phyloP scores from a whole-genome alignment of 2,797 vertebrate species.

The Pangasius krempfi region DNA sequence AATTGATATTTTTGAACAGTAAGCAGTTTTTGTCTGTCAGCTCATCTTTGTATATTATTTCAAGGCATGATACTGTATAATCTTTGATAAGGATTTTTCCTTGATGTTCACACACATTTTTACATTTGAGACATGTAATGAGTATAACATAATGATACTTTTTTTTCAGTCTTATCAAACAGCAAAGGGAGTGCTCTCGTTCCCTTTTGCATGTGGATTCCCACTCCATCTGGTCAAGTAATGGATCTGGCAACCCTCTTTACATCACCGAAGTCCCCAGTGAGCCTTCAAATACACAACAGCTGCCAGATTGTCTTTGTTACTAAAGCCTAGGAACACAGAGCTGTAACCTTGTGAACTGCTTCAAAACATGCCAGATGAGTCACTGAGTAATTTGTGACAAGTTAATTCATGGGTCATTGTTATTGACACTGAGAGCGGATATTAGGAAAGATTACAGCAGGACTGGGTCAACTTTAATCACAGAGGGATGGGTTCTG shows the following conservation, averaged over 20 bases:
- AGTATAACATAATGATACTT: not conserved
- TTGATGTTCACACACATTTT: not conserved
- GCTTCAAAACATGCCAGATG: slow-evolving; percentile 38
- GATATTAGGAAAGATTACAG: not conserved
- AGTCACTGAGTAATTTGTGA: slow-evolving; percentile 41
- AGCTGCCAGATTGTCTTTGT: slow-evolving; percentile 72
- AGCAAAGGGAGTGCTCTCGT: not conserved
- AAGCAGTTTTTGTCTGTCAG: slow-evolving; percentile 26
- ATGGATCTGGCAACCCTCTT: slow-evolving; percentile 50
- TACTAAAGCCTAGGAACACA: slow-evolving; percentile 67
- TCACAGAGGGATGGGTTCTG: slow-evolving; percentile 27
- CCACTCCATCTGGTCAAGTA: slow-evolving; percentile 37
- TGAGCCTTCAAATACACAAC: slow-evolving; percentile 63
- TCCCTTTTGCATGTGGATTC: not conserved
- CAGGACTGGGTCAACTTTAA: slow-evolving; percentile 27
- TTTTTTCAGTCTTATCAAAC: slow-evolving; percentile 4
- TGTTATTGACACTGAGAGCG: slow-evolving; percentile 22
- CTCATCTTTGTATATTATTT: not conserved
- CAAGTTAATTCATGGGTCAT: slow-evolving; percentile 29
- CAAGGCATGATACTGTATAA: not conserved
- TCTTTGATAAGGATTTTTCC: not conserved
- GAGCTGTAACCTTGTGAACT: slow-evolving; percentile 35
- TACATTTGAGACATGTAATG: not conserved
- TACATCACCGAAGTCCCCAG: slow-evolving; percentile 64
- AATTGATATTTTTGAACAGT: slow-evolving; percentile 28